Evolutionary conservation across 2,113 vertebrate species (phyloP).

Genomic region (Trachemys scripta): DNA sequence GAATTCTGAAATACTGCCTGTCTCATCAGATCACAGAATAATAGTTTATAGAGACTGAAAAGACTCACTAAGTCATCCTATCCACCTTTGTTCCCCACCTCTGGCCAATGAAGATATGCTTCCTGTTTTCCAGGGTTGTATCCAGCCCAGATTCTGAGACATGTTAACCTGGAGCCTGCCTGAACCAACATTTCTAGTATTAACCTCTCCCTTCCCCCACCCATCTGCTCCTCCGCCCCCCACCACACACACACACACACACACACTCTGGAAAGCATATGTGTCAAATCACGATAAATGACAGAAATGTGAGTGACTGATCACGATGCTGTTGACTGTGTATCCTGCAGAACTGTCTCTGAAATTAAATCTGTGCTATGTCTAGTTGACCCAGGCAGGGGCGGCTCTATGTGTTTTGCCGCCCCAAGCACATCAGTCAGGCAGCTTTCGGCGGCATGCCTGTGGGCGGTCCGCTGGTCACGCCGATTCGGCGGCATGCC

Average conservation of each 20-base stretch:
- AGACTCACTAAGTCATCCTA: not conserved
- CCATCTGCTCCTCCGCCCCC: not conserved
- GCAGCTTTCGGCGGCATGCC: no score
- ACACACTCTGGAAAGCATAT: rapidly evolving
- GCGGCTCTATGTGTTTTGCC: no score
- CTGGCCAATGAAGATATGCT: not conserved
- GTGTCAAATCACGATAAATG: not conserved
- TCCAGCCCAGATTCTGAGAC: not conserved
- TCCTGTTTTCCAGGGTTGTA: not conserved
- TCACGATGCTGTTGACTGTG: not conserved
- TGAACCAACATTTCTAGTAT: not conserved
- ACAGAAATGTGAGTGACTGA: not conserved
- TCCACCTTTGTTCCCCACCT: not conserved
- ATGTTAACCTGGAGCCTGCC: not conserved
- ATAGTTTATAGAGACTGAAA: not conserved
- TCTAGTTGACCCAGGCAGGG: rapidly evolving
- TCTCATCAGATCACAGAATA: not conserved
- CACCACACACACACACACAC: rapidly evolving
- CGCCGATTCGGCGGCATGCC: no score
- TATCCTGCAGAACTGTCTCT: not conserved
- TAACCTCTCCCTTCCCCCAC: not conserved
- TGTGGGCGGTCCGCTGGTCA: no score
- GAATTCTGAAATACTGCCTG: not conserved
- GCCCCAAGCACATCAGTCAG: no score
- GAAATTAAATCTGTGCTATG: not conserved